Conservation (phyloP, 2,113 vertebrate species). For the Casuarius casuarius region DNA sequence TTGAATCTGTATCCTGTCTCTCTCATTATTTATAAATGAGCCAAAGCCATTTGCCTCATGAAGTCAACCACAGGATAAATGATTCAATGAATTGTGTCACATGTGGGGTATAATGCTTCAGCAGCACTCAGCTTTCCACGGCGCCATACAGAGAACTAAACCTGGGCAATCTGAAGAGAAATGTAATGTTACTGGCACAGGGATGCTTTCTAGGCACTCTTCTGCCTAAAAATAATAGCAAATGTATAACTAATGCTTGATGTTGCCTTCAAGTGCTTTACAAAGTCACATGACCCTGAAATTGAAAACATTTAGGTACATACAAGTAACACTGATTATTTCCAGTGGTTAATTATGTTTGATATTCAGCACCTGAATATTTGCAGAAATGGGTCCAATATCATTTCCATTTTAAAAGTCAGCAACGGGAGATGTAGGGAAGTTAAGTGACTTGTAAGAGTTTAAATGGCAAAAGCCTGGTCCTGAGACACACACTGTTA, state of each 20-base stretch:
- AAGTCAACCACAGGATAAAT: slow-evolving; percentile 4
- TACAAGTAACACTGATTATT: neutral
- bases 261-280: neutral
- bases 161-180: neutral
- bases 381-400: neutral
- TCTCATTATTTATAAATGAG: neutral
- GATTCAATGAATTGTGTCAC: neutral
- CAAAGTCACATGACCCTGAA: neutral
- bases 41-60: slow-evolving; percentile 13
- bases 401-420: neutral
- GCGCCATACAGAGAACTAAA: neutral
- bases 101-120: neutral
- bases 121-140: neutral
- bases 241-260: neutral
- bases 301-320: neutral
- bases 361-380: neutral
- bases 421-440: neutral
- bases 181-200: neutral
- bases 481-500: neutral
- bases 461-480: neutral
- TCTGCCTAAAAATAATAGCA: neutral
- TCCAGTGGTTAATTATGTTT: neutral
- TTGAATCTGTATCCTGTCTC: rapidly evolving
- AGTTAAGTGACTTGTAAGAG: neutral
- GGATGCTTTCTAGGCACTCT: neutral